phyloP scores from a whole-genome alignment of 2,888 invertebrate species.

The Pandemis heparana region DNA sequence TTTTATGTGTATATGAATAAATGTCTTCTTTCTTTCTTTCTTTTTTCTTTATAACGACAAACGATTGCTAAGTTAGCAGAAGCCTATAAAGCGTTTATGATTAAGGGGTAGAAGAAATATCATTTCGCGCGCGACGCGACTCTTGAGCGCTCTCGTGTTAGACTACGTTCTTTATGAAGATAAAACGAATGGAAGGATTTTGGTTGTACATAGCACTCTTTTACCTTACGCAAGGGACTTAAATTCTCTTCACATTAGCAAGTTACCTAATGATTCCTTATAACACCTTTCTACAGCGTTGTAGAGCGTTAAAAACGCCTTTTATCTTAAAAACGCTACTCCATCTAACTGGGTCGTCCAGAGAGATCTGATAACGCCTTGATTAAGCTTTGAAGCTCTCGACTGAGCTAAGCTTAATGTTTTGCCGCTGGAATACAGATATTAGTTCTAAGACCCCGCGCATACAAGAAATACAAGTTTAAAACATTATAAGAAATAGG shows the following conservation, averaged over 20 bases:
- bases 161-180: no score
- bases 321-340: slow-evolving; percentile 4
- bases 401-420: not conserved
- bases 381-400: not conserved
- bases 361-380: slow-evolving; percentile 8
- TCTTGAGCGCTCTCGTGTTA: no score
- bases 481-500: no score
- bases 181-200: no score
- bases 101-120: no score
- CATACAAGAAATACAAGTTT: no score
- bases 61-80: no score
- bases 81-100: no score
- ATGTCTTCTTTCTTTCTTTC: no score
- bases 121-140: no score
- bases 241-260: not conserved
- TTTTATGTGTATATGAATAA: no score
- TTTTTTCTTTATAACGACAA: no score
- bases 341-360: slow-evolving; percentile 10
- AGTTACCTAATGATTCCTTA: not conserved
- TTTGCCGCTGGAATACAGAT: not conserved
- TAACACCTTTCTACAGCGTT: not conserved
- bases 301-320: not conserved
- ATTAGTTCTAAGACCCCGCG: not conserved
- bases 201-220: not conserved
- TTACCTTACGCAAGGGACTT: not conserved